Base-by-base conservation (phyloP, 30 jellyfish, hydroid and myxozoan species). In the Hydra vulgaris region DNA sequence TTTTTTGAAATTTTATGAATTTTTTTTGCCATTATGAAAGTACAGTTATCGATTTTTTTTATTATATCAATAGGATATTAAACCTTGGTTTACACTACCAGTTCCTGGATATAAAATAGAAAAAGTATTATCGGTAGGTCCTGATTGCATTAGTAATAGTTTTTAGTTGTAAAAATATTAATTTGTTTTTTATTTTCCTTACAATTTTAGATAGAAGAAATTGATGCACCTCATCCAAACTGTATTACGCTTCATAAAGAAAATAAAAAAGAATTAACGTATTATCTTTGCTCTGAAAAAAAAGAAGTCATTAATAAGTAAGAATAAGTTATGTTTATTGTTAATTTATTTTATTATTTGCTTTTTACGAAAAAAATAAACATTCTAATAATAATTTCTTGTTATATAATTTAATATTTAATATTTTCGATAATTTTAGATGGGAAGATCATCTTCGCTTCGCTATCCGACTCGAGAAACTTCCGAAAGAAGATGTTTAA, bases 1-100 rank as follows among this genome's bases (percentile, higher is more conserved):
- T n/a, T n/a, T n/a, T n/a, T n/a, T n/a, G n/a, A n/a, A n/a, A n/a
- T n/a, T n/a, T n/a, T n/a, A n/a, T n/a, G 27, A 21, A n/a, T 26
- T 21, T n/a, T 21, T 77, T 52, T 71, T 71, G 17, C 71, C 71
- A 56, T 56, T 56, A n/a, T 56, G n/a, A n/a, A n/a, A n/a, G n/a
- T 56, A 15, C 17, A 56, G 71, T 56, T n/a, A 56, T 56, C 54
- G 25, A 67, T 20, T 56, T 22, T 23, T 22, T 80, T 72, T 66
- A n/a, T n/a, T n/a, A n/a, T n/a, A n/a, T n/a, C n/a, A n/a, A n/a
- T 77, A 89, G 97, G 98, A 92, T 71, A 89, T 88, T 0, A 92
- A 92, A 72, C 96, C 98, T 15, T 89, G 66, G 53, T 26, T 70
- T 81, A 83, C 95, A 20, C 61, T 92, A 7, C 89, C 98, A 17